A percentile compares a stretch with the other conserved stretches of the same genome.
Evolutionary conservation across 2,797 vertebrate genomes (phyloP).

Genomic region (Paedocypris micromegethes): DNA sequence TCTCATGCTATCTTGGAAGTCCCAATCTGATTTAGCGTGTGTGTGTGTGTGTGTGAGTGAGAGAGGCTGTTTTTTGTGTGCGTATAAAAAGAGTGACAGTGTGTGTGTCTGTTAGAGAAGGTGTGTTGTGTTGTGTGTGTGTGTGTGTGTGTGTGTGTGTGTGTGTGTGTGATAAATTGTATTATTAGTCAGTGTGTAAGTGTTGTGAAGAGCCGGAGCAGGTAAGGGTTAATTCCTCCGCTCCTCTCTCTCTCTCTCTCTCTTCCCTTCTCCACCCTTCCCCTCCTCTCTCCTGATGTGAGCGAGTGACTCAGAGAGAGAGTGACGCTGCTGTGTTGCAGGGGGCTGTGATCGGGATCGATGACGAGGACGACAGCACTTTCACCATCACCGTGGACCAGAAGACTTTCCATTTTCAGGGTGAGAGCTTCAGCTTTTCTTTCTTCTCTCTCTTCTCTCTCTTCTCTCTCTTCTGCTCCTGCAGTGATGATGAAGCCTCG

Average conservation of each 20-base stretch:
- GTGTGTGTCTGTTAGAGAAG: too few species aligned
- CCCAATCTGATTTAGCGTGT: too few species aligned
- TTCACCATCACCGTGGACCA: constrained; percentile 99
- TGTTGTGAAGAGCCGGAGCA: too few species aligned
- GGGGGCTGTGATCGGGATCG: constrained; percentile 99
- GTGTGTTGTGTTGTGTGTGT: too few species aligned
- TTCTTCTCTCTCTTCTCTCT: constrained; percentile 6
- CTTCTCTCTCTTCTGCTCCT: constrained; percentile 11
- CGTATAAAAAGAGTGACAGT: too few species aligned
- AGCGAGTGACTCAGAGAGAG: constrained; percentile 61
- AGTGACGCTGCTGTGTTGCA: constrained; percentile 83
- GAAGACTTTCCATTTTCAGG: constrained; percentile 99
- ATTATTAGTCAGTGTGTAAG: too few species aligned
- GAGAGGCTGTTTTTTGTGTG: too few species aligned
- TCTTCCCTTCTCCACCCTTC: constrained; percentile 53
- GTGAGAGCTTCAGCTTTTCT: constrained; percentile 70
- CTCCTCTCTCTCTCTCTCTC: constrained; percentile 38
- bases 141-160: too few species aligned
- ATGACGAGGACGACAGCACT: constrained; percentile 99
- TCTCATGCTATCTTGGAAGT: too few species aligned
- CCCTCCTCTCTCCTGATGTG: constrained; percentile 22
- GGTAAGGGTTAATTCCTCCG: background rate
- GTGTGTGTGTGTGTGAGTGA: too few species aligned
- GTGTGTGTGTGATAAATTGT: too few species aligned
- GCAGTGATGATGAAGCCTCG: constrained; percentile 4